A percentile compares a stretch with the other conserved stretches of the same genome.
Conservation (phyloP, 1,140 invertebrate genomes). For the Venturia canescens region DNA sequence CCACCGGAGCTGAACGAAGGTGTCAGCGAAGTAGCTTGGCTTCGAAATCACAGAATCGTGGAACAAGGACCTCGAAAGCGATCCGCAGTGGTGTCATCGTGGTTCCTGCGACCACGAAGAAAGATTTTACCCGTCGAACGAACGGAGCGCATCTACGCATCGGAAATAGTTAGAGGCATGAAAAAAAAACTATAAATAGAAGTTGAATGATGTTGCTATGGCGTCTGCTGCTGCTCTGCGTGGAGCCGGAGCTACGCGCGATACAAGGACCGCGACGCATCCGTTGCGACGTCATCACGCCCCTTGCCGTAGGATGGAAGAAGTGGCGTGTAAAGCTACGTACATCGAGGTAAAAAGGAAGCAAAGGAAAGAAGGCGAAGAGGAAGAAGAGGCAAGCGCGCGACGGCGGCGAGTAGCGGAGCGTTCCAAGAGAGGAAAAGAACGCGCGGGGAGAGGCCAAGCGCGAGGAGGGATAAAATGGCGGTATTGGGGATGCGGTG, state of each 20-base stretch:
- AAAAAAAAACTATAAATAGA: background rate
- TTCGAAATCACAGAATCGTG: background rate
- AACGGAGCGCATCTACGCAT: too few relatives aligned
- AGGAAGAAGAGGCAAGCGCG: slow-evolving; percentile 11
- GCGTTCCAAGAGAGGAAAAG: background rate
- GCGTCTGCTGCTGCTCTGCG: background rate
- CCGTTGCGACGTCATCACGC: slow-evolving; percentile 6
- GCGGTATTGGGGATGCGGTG: slow-evolving; percentile 16
- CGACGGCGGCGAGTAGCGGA: slow-evolving; percentile 38
- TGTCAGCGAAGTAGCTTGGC: background rate
- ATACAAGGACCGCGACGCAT: background rate
- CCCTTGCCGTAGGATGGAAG: background rate
- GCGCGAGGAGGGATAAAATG: slow-evolving; percentile 25
- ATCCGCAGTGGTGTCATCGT: background rate
- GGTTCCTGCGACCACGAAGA: background rate
- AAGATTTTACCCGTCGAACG: too few relatives aligned
- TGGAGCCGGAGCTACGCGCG: background rate
- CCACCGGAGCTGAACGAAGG: background rate
- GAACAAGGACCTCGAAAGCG: background rate
- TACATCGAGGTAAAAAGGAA: background rate
- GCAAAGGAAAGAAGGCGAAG: too few relatives aligned
- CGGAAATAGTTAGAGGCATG: background rate
- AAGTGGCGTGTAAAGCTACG: slow-evolving; percentile 7
- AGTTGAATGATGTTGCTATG: slow-evolving; percentile 15
- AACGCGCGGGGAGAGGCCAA: background rate